Base-by-base conservation (phyloP, 2,797 vertebrate genomes). In the Tragelaphus eurycerus region DNA sequence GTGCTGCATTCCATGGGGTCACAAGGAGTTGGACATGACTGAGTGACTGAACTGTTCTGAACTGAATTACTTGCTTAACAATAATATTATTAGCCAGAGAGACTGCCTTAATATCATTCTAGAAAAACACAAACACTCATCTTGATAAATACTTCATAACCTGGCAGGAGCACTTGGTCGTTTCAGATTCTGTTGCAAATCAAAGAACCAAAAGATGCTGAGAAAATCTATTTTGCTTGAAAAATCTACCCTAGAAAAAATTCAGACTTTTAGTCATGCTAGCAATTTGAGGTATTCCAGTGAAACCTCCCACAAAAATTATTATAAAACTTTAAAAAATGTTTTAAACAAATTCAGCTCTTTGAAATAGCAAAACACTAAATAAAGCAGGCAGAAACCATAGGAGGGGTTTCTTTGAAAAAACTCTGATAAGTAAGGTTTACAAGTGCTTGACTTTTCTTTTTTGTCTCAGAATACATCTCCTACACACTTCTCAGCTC, bases 281-380 rank as follows among this genome's bases (percentile, higher is more conserved):
- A 10, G 31, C 4, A n/a, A 4, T 57, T 25, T 16, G 43, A 90
- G 46, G 9, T 25, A 25, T 7, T 38, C 11, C 52, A 79, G 6
- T 29, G 59, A 57, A 31, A 11, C 7, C 11, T 29, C n/a, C 16
- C 11, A 74, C 9, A 57, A 88, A 60, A 55, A 81, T 54, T 4
- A 86, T 59, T 38, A 78, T 27, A 52, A 90, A 88, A 48, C 7
- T 52, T 60, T 6, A 21, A 78, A 74, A 67, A 62, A 67, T 25
- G 67, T 17, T 50, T 48, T 67, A 38, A 91, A 83, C 31, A 38
- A 31, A 88, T 1, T 14, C 2, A 74, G 31, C 9, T 60, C 1
- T 76, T 60, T 67, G 16, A 93, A 89, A 90, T 85, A 83, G 6
- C n/a, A 59, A 93, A 43, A 59, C 21, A 48, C 48, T 93, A 46